Base-by-base conservation (phyloP, 1,140 invertebrate species). In the Neodiprion pinetum region DNA sequence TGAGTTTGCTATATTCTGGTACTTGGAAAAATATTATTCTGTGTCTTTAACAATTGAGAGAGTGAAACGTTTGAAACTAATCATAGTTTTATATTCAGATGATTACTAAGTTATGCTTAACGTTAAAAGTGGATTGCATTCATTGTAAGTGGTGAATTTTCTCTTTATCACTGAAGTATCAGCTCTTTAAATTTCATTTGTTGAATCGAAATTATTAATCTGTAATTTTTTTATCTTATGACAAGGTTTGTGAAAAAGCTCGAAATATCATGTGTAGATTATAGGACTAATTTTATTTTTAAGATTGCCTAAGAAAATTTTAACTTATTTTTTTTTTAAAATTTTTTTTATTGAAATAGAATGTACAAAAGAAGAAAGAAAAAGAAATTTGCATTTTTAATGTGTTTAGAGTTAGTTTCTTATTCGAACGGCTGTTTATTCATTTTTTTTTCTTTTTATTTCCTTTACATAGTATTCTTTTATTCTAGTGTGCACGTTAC, bases 71-170 rank as follows among this genome's bases (percentile, higher is more conserved):
- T 61, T 61, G 53, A 61, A 12, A 61, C 53, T 61, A 61, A 61
- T 61, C 11, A 61, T 61, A 12, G n/a, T 61, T 61, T 61, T 61
- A 61, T 61, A 61, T 61, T 9, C 53, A 40, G 28, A 40, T 40
- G 28, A 40, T 61, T 12, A 61, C 53, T 61, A 61, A 61, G n/a
- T 61, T 61, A 61, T 17, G 53, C 53, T 61, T 61, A 61, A 61
- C 53, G 53, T 61, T 61, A 61, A 8, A 61, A 61, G n/a, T 69
- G 40, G 48, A 69, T 81, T 80, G 80, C 81, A 82, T 81, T 80
- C 80, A 80, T 78, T 82, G 76, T 82, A 83, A 83, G 82, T 84
- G 83, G 82, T 84, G 80, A 75, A 83, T 77, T 40, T 76, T 75
- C 68, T 78, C 79, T 81, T 78, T 77, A 69, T 23, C 12, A 47